Evolutionary conservation across 2,797 vertebrate genomes (phyloP).

Genomic region (Bradypus variegatus): DNA sequence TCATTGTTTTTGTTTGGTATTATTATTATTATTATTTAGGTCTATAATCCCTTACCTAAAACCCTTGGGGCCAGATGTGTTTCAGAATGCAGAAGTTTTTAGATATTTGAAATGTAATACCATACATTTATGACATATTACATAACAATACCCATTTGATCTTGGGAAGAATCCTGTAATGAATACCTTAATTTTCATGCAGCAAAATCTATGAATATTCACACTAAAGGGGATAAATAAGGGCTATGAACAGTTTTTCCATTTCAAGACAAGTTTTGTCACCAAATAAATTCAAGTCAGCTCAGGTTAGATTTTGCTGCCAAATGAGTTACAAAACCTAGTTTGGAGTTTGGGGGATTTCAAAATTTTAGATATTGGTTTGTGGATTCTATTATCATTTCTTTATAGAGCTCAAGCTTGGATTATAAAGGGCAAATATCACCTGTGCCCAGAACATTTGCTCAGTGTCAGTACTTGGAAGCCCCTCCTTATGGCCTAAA

Average conservation of each 20-base stretch:
- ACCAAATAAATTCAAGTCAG: background rate
- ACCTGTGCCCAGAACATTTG: background rate
- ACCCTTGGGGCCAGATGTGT: background rate
- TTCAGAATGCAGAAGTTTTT: background rate
- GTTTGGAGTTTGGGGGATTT: background rate
- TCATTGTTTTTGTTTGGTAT: background rate
- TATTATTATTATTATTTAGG: background rate
- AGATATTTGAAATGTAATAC: background rate
- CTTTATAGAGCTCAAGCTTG: background rate
- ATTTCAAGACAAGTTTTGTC: background rate
- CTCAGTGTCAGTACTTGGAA: background rate
- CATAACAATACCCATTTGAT: background rate
- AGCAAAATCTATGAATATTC: background rate
- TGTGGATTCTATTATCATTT: background rate
- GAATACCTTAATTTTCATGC: background rate
- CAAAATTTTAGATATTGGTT: background rate
- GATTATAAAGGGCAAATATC: background rate
- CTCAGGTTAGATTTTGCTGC: background rate
- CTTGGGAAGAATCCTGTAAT: background rate
- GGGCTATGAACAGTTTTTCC: background rate
- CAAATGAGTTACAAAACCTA: background rate
- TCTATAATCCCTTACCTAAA: conserved; percentile 10
- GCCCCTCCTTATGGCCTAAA: background rate
- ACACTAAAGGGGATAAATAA: background rate
- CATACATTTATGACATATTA: background rate